These are phyloP conservation scores for Acrocephalus kingi DNA, from an alignment of 2,113 vertebrate species.

Conservation along the genomic window DNA sequence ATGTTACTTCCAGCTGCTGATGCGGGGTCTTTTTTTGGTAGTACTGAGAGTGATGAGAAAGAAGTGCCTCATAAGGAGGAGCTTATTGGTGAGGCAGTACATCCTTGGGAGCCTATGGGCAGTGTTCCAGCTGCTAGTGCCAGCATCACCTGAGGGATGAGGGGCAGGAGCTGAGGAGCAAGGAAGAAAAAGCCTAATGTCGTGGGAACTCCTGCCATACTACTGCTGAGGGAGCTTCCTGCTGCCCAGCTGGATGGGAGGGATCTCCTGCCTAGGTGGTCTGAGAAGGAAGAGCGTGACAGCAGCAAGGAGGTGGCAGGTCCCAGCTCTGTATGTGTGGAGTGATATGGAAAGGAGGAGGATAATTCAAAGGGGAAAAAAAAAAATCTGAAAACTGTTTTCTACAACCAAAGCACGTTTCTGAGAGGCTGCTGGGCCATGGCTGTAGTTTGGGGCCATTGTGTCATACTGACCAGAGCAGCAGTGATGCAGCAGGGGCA, in stretches of 20 bases:
- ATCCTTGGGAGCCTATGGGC: neutral
- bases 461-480: neutral
- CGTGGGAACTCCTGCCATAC: neutral
- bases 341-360: neutral
- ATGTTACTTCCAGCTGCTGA: neutral
- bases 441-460: too few species aligned
- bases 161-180: neutral
- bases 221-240: neutral
- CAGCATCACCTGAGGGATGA: neutral
- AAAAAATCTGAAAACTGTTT: neutral
- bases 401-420: fast-evolving
- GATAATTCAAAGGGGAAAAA: neutral
- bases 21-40: neutral
- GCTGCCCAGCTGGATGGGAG: neutral
- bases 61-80: neutral
- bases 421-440: neutral
- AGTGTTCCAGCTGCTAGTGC: neutral
- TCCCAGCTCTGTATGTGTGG: fast-evolving
- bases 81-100: neutral
- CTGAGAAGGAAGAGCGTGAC: neutral
- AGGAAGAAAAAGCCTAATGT: neutral
- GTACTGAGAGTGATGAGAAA: neutral
- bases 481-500: neutral
- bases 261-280: neutral
- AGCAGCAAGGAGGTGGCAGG: neutral